Conservation (phyloP, 2,797 vertebrate species). For the Meriones psammophilus region DNA sequence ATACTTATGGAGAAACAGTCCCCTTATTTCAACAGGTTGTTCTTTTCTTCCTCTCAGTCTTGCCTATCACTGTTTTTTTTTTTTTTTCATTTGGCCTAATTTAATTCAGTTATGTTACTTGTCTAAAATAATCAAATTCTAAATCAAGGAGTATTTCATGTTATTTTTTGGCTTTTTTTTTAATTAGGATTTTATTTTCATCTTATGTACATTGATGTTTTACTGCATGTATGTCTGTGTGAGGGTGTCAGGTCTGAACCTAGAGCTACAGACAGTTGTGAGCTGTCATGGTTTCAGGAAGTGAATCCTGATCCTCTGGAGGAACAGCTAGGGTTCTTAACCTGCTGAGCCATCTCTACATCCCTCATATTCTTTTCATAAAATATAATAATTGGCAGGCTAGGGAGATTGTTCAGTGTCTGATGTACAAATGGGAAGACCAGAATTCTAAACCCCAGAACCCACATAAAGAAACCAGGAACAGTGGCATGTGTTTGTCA, state of each 20-base stretch:
- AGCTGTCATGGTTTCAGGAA: not conserved
- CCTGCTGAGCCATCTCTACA: not conserved
- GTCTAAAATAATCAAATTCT: constrained; percentile 20
- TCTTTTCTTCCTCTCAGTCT: not conserved
- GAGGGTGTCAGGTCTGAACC: not conserved
- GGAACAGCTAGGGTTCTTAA: not conserved
- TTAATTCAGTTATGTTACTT: not conserved
- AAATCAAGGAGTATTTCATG: constrained; percentile 29
- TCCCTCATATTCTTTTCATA: not conserved
- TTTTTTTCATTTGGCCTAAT: not conserved
- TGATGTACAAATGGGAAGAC: not conserved
- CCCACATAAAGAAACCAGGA: not conserved
- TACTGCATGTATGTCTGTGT: not conserved
- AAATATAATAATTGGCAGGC: not conserved
- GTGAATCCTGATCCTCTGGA: not conserved
- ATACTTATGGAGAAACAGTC: not conserved
- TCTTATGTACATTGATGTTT: not conserved
- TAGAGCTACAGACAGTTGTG: not conserved
- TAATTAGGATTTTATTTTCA: not conserved
- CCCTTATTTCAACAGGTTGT: not conserved
- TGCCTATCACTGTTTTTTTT: not conserved
- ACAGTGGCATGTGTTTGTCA: not conserved
- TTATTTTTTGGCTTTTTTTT: not conserved
- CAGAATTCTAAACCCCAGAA: no score
- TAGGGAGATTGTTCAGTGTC: not conserved